Evolutionary conservation across 2,113 vertebrate species (phyloP), one percentile per base, ranked within the genome.

Genomic region (Cyanocitta stelleri): DNA sequence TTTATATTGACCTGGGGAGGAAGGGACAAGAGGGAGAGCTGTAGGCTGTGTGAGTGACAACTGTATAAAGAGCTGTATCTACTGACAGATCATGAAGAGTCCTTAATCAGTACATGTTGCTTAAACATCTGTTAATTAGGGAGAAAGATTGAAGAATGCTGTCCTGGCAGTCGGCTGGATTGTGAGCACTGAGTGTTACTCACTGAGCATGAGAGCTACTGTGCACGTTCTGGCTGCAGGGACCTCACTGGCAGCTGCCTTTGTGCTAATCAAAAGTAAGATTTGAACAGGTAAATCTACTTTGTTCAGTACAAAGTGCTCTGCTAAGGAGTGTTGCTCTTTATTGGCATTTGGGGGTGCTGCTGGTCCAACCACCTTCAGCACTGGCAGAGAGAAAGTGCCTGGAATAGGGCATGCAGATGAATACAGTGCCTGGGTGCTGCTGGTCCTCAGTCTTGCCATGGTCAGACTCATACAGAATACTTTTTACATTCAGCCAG

Each of bases 121-220:
- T 77, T 86, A 69, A 69, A 35, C 16, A 49, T 43, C 58, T 73
- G 23, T 64, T 84, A 61, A 55, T 58, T 72, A 49, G 1, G 6
- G 13, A 44, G 33, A 52, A 87, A 39, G 37, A 48, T 2, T 44
- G 30, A 78, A 72, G 68, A 82, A 26, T 26, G 7, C 35, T 43
- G 18, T 49, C 44, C 56, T 66, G 58, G 52, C 17, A 32, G 15
- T 11, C 78, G 56, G 23, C 56, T 82, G 81, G n/a, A 56, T 68
- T 30, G 19, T 52, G 54, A 37, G 52, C 0, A 0, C 10, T 29
- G 35, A 15, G 10, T 0, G 2, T 55, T 49, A 10, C 10, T 81
- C 44, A 4, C 0, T 12, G 52, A 46, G 12, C 32, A 9, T 2
- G 17, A 44, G 43, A 58, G 76, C 32, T 84, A 14, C 30, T 37